Conservation (phyloP, 2,888 invertebrate species). For the Catonia carolina region DNA sequence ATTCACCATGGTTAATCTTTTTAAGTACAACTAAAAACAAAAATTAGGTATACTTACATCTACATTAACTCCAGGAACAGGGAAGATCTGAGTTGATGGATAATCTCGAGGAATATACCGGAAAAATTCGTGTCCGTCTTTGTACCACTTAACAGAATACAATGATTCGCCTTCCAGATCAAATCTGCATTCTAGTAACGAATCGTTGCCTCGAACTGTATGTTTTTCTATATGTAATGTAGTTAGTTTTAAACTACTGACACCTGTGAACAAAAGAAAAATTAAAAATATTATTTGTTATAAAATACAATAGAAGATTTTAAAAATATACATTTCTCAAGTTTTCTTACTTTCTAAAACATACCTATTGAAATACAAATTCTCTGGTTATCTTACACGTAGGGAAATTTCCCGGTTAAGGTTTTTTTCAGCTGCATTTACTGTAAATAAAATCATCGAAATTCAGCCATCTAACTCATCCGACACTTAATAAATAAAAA, state of each 20-base stretch:
- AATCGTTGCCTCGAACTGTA: conserved; percentile 69
- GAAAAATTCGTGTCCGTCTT: conserved; percentile 84
- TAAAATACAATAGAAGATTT: too few species aligned
- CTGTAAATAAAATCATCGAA: too few species aligned
- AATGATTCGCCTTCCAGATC: conserved; percentile 74
- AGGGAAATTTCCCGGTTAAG: too few species aligned
- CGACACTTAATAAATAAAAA: too few species aligned
- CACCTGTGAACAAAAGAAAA: conserved; percentile 30
- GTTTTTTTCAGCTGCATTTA: too few species aligned
- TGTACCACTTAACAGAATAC: conserved; percentile 90
- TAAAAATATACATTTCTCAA: too few species aligned
- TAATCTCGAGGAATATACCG: conserved; percentile 75
- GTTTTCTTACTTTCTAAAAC: too few species aligned
- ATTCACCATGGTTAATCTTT: too few species aligned
- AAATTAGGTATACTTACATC: conserved; percentile 84
- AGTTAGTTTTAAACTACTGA: conserved; percentile 58
- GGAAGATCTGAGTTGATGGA: conserved; percentile 73
- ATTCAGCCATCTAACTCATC: too few species aligned
- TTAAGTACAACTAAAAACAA: too few species aligned
- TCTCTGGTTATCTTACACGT: too few species aligned
- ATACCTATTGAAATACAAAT: too few species aligned
- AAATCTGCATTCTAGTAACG: conserved; percentile 73
- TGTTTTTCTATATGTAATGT: conserved; percentile 76
- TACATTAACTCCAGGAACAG: conserved; percentile 72
- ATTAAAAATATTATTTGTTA: not conserved